Conservation (phyloP, 2,888 invertebrate genomes). For the Fissipunctia ypsillon region DNA sequence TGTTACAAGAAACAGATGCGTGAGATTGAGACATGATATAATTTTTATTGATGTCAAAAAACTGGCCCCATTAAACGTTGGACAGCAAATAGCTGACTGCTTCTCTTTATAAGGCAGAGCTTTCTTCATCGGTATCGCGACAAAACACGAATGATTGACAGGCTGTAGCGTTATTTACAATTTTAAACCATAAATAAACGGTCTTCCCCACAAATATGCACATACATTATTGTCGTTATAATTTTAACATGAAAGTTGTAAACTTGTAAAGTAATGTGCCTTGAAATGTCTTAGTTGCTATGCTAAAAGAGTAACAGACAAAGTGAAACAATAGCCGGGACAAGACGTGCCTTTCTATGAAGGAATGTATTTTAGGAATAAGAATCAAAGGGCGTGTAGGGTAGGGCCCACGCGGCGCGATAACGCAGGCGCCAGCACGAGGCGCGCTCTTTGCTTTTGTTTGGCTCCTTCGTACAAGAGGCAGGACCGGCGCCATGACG, state of each 20-base stretch:
- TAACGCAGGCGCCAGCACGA: constrained; percentile 84
- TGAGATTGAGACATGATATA: constrained; percentile 60
- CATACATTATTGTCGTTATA: constrained; percentile 71
- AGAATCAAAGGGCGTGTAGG: constrained; percentile 72
- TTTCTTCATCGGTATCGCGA: constrained; percentile 81
- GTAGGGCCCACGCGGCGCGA: constrained; percentile 82
- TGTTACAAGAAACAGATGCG: constrained; percentile 53
- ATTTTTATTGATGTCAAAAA: constrained; percentile 67
- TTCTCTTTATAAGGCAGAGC: constrained; percentile 76
- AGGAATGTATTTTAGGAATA: constrained; percentile 82
- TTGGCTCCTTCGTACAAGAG: constrained; percentile 51
- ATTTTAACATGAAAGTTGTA: constrained; percentile 65
- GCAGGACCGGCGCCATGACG: constrained; percentile 77
- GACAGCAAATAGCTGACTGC: constrained; percentile 68
- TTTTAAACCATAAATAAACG: constrained; percentile 79
- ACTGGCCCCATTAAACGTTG: constrained; percentile 67
- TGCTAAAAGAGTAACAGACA: constrained; percentile 32
- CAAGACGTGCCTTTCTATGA: constrained; percentile 66
- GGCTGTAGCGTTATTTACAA: constrained; percentile 76
- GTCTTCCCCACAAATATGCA: constrained; percentile 73
- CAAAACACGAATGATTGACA: constrained; percentile 86
- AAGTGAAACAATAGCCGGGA: constrained; percentile 56
- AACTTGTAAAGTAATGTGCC: constrained; percentile 52
- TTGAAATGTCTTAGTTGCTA: constrained; percentile 15
- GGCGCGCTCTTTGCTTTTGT: constrained; percentile 70